Evolutionary conservation across 2,797 vertebrate genomes (phyloP), one percentile per base, ranked within the genome.

Genomic region (Ptychadena robeensis): DNA sequence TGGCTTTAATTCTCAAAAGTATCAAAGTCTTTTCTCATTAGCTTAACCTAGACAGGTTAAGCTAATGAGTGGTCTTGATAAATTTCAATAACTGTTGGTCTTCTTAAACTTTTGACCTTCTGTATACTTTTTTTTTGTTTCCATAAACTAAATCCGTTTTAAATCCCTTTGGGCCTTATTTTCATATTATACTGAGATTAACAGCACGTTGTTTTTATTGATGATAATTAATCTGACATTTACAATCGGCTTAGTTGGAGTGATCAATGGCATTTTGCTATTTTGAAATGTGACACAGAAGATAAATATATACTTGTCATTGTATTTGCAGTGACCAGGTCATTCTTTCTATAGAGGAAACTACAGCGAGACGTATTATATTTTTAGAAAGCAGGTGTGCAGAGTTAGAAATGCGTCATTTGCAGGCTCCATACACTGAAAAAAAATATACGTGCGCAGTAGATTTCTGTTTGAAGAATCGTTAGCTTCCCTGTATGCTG

Each of bases 371-470:
- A 76, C 63, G 44, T 35, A 15, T 70, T 10, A 32, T 61, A 75
- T 82, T 69, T 76, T 75, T 76, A 61, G 73, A 61, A 44, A 40
- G 28, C 80, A 82, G 80, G 65, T 82, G 72, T 61, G 61, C 3
- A 38, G 71, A 25, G 32, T 22, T 18, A 27, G 11, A 37, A 40
- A 74, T 75, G 66, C 14, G 12, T 53, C 80, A 68, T 82, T 70
- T 70, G 18, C 69, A 63, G 44, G 12, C 14, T 57, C 53, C 22
- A 31, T 57, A 40, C n/a, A 53, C 18, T 35, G 12, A 53, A 18
- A 53, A 53, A 69, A 30, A 70, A 82, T 75, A 27, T 37, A 31
- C 31, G 40, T 61, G 1, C 25, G 35, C 25, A 37, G 40, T 34
- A n/a, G 22, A n/a, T 67, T 74, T n/a, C 40, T 37, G 15, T 25